Evolutionary conservation across 2,888 invertebrate species (phyloP), one percentile per base, ranked within the genome.

Genomic region (Xiphydria camelus): DNA sequence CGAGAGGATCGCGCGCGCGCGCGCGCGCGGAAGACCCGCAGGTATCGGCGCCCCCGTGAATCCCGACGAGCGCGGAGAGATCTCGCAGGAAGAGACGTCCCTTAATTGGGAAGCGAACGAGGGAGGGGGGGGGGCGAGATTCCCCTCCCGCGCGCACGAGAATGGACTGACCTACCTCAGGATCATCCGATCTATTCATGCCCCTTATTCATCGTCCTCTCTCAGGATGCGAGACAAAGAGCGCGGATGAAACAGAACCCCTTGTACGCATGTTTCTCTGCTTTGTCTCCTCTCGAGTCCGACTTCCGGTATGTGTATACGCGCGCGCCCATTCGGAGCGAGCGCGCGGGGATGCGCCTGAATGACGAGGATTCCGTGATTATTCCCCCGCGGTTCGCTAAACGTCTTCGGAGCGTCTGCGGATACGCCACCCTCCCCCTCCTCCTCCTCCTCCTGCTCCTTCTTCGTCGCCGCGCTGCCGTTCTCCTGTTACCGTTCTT

Each of bases 261-360:
- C 61, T 53, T 55, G 45, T 55, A 44, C 49, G 50, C 45, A 52
- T 23, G 5, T 23, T 4, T 9, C 4, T 25, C 2, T 25, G 64
- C 63, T 66, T 71, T 70, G 71, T 73, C 70, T 71, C 65, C 64
- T 65, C 64, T 64, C 68, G 68, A 69, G 66, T 68, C 70, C 70
- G 68, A 75, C 75, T 75, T 75, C 75, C 75, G 75, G 75, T 69
- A 61, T n/a, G n/a, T n/a, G n/a, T n/a, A n/a, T n/a, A n/a, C n/a
- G n/a, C n/a, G n/a, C 26, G 26, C 26, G 43, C 31, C 36, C 31
- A 36, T 43, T 43, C 43, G 31, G 22, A 62, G 63, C 53, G 45
- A 41, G 51, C 47, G 33, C 62, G 56, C 57, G 53, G 64, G 68
- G 73, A 74, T 74, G 74, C 52, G 38, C 45, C 47, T 41, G 49